Base-by-base conservation (phyloP, 2,888 invertebrate species). In the Pheosia gnoma region DNA sequence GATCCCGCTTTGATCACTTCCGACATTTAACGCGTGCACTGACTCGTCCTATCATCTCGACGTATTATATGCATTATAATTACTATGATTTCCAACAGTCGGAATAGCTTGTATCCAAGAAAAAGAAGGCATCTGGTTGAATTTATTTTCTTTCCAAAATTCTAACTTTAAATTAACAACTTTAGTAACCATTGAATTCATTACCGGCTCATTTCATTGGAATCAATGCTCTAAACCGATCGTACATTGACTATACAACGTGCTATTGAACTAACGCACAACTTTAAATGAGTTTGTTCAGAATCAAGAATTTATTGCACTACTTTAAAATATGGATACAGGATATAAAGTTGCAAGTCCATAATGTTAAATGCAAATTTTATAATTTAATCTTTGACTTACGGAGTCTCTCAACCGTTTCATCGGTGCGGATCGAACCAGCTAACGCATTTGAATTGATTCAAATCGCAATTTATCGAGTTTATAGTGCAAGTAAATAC, bases 1-100 rank as follows among this genome's bases (percentile, higher is more conserved):
- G 92, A 90, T 86, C 83, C 77, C 70, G 65, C 81, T 78, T 82
- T 85, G 89, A 90, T 90, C 87, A 88, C 88, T 91, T 91, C 91
- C 91, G 89, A 90, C 87, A 73, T 78, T 68, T 71, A 68, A 70
- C 77, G 72, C 72, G 67, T 72, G 72, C 65, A 63, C 66, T 65
- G 71, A 60, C 60, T 68, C 70, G 65, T 76, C 74, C 60, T 70
- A 75, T 71, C 72, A 62, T 25, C 25, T 25, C 70, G 75, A 71
- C 75, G 74, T 76, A 76, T 78, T 72, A 67, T 69, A 65, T 71
- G 66, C 62, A 70, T 68, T 64, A 63, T 66, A 63, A 75, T 71
- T 68, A 54, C 59, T 25, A 63, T 61, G 67, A 70, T 74, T 72
- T 71, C 68, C 66, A 71, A 67, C 66, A 65, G 60, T 65, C 52